Conservation (phyloP, 2,888 invertebrate species). For the Eumacrocentrus americanus region DNA sequence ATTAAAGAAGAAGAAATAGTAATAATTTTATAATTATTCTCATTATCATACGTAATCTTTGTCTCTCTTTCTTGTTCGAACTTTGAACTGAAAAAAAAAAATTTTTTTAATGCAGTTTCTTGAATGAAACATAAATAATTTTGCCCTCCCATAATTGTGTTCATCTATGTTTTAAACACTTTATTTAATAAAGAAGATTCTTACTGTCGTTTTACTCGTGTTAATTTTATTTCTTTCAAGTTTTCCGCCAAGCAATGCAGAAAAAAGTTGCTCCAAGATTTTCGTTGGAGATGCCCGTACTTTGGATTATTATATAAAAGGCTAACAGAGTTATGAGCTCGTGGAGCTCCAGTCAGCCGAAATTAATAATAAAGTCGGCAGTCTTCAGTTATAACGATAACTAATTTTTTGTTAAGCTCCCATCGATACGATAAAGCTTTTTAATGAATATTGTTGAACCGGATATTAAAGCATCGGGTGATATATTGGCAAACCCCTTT, state of each 20-base stretch:
- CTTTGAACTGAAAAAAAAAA: background rate
- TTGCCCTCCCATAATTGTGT: too few species aligned
- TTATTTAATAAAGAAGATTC: background rate
- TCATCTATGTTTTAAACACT: background rate
- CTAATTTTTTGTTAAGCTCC: slow-evolving; percentile 26
- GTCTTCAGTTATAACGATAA: slow-evolving; percentile 32
- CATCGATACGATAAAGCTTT: slow-evolving; percentile 33
- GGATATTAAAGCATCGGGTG: slow-evolving; percentile 25
- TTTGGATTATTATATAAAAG: slow-evolving; percentile 7
- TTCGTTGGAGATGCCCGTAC: slow-evolving; percentile 12
- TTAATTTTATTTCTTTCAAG: slow-evolving; percentile 10
- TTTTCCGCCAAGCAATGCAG: slow-evolving; percentile 3
- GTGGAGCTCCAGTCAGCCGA: slow-evolving; percentile 4
- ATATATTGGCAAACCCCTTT: slow-evolving; percentile 9
- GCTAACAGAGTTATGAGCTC: slow-evolving; percentile 21
- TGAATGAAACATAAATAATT: too few species aligned
- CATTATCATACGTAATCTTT: too few species aligned
- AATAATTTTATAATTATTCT: background rate
- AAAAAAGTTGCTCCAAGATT: background rate
- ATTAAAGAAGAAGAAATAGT: slow-evolving; percentile 76
- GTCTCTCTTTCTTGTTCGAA: slow-evolving; percentile 6
- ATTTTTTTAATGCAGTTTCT: too few species aligned
- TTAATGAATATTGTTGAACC: slow-evolving; percentile 37
- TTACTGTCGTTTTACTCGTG: slow-evolving; percentile 8
- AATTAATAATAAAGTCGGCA: slow-evolving; percentile 25